phyloP scores from a whole-genome alignment of 2,113 vertebrate genomes.

The Holacanthus passer region DNA sequence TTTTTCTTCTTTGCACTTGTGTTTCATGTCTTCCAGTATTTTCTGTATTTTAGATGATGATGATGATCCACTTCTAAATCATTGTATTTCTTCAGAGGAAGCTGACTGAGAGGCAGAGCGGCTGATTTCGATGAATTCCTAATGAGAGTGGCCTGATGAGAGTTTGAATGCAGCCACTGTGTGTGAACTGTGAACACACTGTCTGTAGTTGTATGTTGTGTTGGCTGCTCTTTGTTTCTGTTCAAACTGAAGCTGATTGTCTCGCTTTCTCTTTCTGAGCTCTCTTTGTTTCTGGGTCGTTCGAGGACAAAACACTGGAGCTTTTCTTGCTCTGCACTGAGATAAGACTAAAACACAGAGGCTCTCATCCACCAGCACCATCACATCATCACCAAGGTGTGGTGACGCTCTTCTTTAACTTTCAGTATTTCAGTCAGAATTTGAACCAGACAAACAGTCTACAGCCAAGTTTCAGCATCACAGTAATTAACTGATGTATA shows the following conservation, averaged over 20 bases:
- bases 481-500: too few species aligned
- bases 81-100: not conserved
- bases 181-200: not conserved
- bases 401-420: too few species aligned
- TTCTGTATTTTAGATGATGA: not conserved
- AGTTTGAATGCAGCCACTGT: conserved; percentile 3
- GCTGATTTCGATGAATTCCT: not conserved
- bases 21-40: not conserved
- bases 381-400: not conserved
- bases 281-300: conserved; percentile 9
- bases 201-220: not conserved
- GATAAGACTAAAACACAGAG: conserved; percentile 34
- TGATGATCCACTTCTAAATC: not conserved
- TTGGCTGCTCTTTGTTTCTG: conserved; percentile 28
- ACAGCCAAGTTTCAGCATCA: not conserved
- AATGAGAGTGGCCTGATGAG: conserved; percentile 38
- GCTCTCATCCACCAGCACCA: conserved; percentile 2
- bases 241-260: conserved; percentile 31
- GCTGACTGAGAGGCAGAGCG: not conserved
- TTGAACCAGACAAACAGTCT: not conserved
- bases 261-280: not conserved
- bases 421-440: not conserved
- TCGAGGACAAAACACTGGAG: conserved; percentile 23
- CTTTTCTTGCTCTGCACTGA: conserved; percentile 59
- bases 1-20: too few species aligned